Conservation (phyloP, 2,113 vertebrate species). For the Macheiramphus alcinus region DNA sequence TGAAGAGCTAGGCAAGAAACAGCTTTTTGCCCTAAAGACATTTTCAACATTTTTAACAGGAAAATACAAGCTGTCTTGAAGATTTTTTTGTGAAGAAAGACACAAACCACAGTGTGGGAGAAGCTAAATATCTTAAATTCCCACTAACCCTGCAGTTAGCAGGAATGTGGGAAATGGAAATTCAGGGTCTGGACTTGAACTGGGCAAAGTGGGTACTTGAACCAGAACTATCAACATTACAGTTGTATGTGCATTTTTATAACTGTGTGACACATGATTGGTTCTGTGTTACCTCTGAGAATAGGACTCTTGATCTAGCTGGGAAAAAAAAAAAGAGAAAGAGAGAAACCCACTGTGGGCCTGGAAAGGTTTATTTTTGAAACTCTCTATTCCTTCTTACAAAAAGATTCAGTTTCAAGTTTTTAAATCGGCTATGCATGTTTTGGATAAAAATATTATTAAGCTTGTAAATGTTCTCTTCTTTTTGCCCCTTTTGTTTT, state of each 20-base stretch:
- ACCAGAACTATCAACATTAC: not conserved
- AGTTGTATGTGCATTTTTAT: not conserved
- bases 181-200: not conserved
- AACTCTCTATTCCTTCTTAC: not conserved
- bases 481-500: not conserved
- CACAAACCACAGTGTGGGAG: not conserved
- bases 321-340: not conserved
- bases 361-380: not conserved
- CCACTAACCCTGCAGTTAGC: not conserved
- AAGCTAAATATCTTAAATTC: not conserved
- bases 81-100: not conserved
- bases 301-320: not conserved
- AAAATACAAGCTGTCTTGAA: not conserved
- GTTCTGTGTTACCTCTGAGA: not conserved
- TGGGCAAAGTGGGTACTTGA: not conserved
- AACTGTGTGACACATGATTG: not conserved
- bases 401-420: not conserved
- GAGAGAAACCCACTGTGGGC: accelerated
- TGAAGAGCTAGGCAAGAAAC: not conserved
- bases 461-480: not conserved
- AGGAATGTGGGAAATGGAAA: not conserved
- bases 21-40: constrained; percentile 17
- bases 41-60: constrained; percentile 18
- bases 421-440: not conserved
- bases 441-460: not conserved